These are phyloP conservation scores for Drosophila arawakana DNA, from an alignment of 1,140 invertebrate genomes.

Conservation along the genomic window DNA sequence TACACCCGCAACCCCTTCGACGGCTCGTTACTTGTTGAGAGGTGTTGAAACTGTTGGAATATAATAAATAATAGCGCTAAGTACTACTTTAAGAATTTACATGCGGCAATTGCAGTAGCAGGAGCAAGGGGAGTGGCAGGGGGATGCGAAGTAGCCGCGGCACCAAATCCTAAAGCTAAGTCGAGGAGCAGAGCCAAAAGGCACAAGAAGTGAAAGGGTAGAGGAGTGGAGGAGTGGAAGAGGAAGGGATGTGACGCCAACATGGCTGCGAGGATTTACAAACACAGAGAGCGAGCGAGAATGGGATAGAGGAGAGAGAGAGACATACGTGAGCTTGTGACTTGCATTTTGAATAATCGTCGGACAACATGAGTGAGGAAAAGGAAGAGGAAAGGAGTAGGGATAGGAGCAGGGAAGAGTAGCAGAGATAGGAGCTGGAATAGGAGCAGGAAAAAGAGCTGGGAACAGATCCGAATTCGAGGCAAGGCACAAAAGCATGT, in stretches of 20 bases:
- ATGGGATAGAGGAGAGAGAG: neutral
- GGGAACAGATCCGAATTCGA: neutral
- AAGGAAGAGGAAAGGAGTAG: too few species aligned
- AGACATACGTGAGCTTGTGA: constrained; percentile 52
- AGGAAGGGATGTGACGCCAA: constrained; percentile 61
- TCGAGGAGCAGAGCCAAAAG: constrained; percentile 1
- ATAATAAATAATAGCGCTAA: constrained; percentile 84
- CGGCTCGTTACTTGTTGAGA: constrained; percentile 77
- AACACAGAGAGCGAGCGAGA: constrained; percentile 28
- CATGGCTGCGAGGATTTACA: constrained; percentile 76
- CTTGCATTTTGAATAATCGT: constrained; percentile 81
- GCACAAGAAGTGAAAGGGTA: constrained; percentile 11
- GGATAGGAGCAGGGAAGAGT: neutral
- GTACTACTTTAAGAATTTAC: constrained; percentile 84
- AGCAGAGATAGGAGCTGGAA: neutral
- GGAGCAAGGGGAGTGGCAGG: constrained; percentile 22
- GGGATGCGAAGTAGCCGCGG: constrained; percentile 44
- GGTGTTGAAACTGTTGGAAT: constrained; percentile 84
- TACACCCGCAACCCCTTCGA: constrained; percentile 12
- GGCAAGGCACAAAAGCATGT: constrained; percentile 27
- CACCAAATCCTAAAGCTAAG: constrained; percentile 61
- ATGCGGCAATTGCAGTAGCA: constrained; percentile 75
- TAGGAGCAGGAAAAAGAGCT: neutral
- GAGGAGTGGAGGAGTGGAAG: neutral
- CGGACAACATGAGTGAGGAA: constrained; percentile 43